Evolutionary conservation across 2,113 vertebrate genomes (phyloP), one percentile per base, ranked within the genome.

Genomic region (Pelecanus crispus): DNA sequence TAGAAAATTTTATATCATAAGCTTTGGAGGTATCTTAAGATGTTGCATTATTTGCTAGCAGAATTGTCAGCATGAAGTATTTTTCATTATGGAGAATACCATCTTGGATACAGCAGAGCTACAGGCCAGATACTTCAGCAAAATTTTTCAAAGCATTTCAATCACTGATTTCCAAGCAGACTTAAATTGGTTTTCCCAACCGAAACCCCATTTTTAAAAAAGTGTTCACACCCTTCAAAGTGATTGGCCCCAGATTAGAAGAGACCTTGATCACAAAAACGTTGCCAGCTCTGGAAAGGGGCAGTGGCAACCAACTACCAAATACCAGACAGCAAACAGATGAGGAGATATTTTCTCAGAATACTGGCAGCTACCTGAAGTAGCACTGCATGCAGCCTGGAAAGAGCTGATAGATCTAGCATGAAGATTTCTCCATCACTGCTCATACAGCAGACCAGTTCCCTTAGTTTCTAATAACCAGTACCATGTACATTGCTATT

Each of bases 361-460:
- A 47, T 26, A 47, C 47, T 22, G 47, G 47, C 19, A 47, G 21
- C 19, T 65, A 59, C 44, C 52, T 49, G 16, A 66, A 59, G 25
- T 6, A 68, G 25, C 34, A 34, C 65, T 34, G 18, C 11, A 47
- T 8, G 13, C 55, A 86, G 50, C n/a, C 31, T 49, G 56, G 58
- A 53, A 63, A 65, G 26, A 36, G 58, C 11, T 21, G 31, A 31
- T 2, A 72, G 19, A 42, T 44, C 40, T 26, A 66, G 11, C 47
- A 59, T 0, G 0, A 50, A 59, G 10, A 38, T 12, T 55, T 61
- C 63, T 31, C 19, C 53, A 38, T 2, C n/a, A 24, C 36, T 7
- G 2, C 44, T 65, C 80, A 59, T 11, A 62, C 2, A 50, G 25
- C 19, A 75, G 24, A 74, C 5, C 25, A 32, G 40, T 38, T 81